Evolutionary conservation across 1,140 invertebrate genomes (phyloP), one percentile per base, ranked within the genome.

Genomic region (Heliconius eleuchia): DNA sequence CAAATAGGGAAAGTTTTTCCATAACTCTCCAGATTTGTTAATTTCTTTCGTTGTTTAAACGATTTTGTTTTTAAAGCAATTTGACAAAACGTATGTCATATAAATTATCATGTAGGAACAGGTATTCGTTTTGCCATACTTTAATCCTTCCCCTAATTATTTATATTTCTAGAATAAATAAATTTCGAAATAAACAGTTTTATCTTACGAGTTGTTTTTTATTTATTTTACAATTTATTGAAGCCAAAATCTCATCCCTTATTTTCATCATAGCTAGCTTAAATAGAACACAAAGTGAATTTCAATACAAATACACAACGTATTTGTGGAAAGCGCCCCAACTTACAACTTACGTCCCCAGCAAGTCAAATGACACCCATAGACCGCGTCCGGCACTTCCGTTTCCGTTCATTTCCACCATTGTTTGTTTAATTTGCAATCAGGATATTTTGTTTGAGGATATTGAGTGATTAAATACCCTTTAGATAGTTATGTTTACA

Each of bases 1-100:
- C 80, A 89, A 91, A 94, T 92, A 88, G 88, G 85, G 84, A 92
- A 94, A 94, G 86, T 94, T 94, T 92, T 89, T 85, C 88, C 90
- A 92, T 92, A 91, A 92, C 9, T 71, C 34, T 39, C 71, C 0
- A n/a, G 34, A 37, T 71, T n/a, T 39, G 71, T 39, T 39, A 27
- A 66, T 66, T 66, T 66, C 30, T 66, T 27, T 27, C 23, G 9
- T 66, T 27, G 23, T 66, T 66, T 27, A 66, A 27, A 66, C 23
- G 11, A 66, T 66, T 66, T 66, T 1, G 1, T 30, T 66, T 66
- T 30, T 30, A 27, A 66, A 27, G n/a, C n/a, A 27, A 27, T 66
- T 66, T 66, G 11, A 30, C 60, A 66, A 30, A 9, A 66, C 23
- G 16, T 11, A 23, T 66, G 23, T 1, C 9, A 11, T 66, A 30